Evolutionary conservation across 2,888 invertebrate species (phyloP), one percentile per base, ranked within the genome.

Genomic region (Unio pictorum): DNA sequence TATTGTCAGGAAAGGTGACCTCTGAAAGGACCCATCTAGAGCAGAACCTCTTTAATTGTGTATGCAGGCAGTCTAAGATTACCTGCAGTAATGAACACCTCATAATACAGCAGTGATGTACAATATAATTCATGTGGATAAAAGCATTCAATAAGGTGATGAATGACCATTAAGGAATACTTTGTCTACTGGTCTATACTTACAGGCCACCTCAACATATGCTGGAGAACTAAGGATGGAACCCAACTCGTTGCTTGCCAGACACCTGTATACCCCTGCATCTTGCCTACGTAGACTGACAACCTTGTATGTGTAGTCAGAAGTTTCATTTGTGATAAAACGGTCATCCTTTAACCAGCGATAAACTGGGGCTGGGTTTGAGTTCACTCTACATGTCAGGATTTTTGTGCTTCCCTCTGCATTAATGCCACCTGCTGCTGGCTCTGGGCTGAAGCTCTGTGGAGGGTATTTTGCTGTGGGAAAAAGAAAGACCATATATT

Each of bases 171-270:
- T 4, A 45, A 45, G 15, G 1, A 45, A 45, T 45, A 45, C 15
- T 45, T 34, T 34, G 7, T 34, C 34, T 34, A 7, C 8, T 34
- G 30, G 45, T 45, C 45, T 45, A 45, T 45, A 94, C 96, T 94
- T 93, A 97, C 97, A 97, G 73, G 97, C 97, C 83, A 98, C 96
- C 78, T 94, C 93, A 81, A 98, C 94, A 87, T 94, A 93, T 88
- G 95, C 95, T 91, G 95, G 95, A 90, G 96, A 95, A 90, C 97
- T 97, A 90, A 96, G 94, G 90, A 97, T 95, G 76, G 97, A 95
- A 69, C 98, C 98, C 69, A 95, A 95, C 83, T 94, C 94, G 91
- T 98, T 98, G 86, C 94, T 93, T 34, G 97, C 97, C 80, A 96
- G 94, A 91, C 97, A 97, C 90, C 96, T 94, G 91, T 98, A 98